A percentile compares a stretch with the other conserved stretches of the same genome.
These are phyloP conservation scores for Lobophora halterata DNA, from an alignment of 2,888 invertebrate genomes.

Conservation along the genomic window DNA sequence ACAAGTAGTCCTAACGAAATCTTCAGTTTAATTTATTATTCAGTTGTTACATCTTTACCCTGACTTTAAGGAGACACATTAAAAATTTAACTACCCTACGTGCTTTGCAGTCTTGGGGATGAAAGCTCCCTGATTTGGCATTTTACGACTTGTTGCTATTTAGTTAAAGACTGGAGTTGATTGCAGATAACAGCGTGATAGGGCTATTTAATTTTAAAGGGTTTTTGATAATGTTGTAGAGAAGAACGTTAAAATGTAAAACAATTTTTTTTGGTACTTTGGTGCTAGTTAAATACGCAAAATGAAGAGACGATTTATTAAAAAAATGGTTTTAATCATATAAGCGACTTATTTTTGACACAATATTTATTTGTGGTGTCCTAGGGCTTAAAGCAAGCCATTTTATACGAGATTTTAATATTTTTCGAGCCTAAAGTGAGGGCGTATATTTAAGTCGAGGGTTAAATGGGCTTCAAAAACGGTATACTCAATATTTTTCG, in stretches of 20 bases:
- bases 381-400: too few species aligned
- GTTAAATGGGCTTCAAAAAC: too few species aligned
- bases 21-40: slow-evolving; percentile 8
- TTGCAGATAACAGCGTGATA: slow-evolving; percentile 9
- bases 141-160: slow-evolving; percentile 19
- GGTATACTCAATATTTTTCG: too few species aligned
- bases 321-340: too few species aligned
- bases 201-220: slow-evolving; percentile 4
- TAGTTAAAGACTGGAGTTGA: slow-evolving; percentile 12
- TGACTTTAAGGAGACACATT: slow-evolving; percentile 17
- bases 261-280: slow-evolving; percentile 6
- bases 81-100: slow-evolving; percentile 17
- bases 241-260: slow-evolving; percentile 4
- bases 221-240: slow-evolving; percentile 9
- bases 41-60: slow-evolving; percentile 20
- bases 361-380: too few species aligned
- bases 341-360: too few species aligned
- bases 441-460: too few species aligned
- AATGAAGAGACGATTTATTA: too few species aligned
- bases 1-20: too few species aligned
- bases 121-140: slow-evolving; percentile 14
- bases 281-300: background rate
- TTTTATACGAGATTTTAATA: too few species aligned
- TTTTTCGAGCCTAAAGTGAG: too few species aligned
- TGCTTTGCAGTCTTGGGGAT: slow-evolving; percentile 16